Percentiles rank a stretch among this genome's conserved stretches.
Evolutionary conservation across 1,140 invertebrate genomes (phyloP).

Genomic region (Caenorhabditis brenneri): DNA sequence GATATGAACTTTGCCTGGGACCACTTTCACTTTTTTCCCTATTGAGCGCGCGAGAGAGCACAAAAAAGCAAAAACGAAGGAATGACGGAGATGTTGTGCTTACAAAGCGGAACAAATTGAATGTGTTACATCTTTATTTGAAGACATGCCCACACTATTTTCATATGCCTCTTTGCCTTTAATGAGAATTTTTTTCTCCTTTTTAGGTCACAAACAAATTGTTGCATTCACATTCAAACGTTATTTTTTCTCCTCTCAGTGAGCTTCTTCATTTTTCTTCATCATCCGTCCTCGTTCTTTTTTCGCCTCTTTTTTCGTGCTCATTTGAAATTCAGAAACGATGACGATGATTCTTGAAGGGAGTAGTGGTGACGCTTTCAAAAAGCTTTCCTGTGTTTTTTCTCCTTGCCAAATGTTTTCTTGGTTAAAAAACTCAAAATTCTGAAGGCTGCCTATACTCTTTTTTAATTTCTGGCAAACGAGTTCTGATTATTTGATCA

Average conservation of each 20-base stretch:
- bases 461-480: too few relatives aligned
- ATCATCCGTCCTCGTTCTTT: not conserved
- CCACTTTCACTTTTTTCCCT: too few relatives aligned
- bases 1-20: not conserved
- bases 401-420: too few relatives aligned
- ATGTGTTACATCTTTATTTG: slow-evolving; percentile 32
- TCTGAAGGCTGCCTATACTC: too few relatives aligned
- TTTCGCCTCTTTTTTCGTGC: not conserved
- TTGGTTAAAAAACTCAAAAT: too few relatives aligned
- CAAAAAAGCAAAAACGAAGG: not conserved
- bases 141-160: not conserved
- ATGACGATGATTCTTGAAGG: slow-evolving; percentile 34
- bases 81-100: not conserved
- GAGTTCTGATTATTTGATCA: too few relatives aligned
- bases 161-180: not conserved
- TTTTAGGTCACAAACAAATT: not conserved
- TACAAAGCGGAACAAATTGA: slow-evolving; percentile 22
- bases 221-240: not conserved
- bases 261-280: not conserved
- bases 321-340: slow-evolving; percentile 40
- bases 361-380: slow-evolving; percentile 15
- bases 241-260: not conserved
- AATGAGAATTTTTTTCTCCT: not conserved
- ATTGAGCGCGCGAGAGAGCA: too few relatives aligned
- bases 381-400: not conserved